Evolutionary conservation across 1,140 invertebrate genomes (phyloP).

Genomic region (Cydia splendana): DNA sequence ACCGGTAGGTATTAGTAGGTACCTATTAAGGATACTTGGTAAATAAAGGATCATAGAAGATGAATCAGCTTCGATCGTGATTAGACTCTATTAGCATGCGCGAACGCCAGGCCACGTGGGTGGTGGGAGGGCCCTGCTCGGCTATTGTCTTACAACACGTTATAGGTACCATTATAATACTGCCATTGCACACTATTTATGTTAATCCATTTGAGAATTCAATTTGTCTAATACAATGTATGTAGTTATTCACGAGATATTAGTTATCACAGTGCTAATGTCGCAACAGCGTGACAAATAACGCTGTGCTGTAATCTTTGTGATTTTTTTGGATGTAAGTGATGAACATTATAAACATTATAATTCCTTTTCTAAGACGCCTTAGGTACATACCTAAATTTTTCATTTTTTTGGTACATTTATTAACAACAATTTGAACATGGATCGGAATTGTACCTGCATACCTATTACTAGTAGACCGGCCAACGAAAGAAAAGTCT

Average conservation of each 20-base stretch:
- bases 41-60: constrained; percentile 68
- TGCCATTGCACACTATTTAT: constrained; percentile 71
- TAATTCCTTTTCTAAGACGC: not conserved
- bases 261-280: constrained; percentile 47
- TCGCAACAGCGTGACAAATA: constrained; percentile 53
- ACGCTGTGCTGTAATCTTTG: constrained; percentile 35
- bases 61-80: constrained; percentile 77
- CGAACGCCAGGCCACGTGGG: constrained; percentile 64
- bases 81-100: constrained; percentile 76
- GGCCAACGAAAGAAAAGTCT: too few relatives aligned
- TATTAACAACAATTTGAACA: too few relatives aligned
- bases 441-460: too few relatives aligned
- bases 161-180: constrained; percentile 67
- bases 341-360: not conserved
- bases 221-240: constrained; percentile 69
- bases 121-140: constrained; percentile 62
- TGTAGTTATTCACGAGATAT: constrained; percentile 52
- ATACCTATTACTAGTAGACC: too few relatives aligned
- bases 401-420: too few relatives aligned
- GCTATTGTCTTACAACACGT: constrained; percentile 72
- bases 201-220: constrained; percentile 73
- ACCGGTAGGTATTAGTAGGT: constrained; percentile 48
- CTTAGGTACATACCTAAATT: not conserved
- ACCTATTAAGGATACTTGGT: constrained; percentile 65
- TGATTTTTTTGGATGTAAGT: constrained; percentile 33